These are phyloP conservation scores for Catamblyrhynchus diadema DNA, from an alignment of 2,797 vertebrate genomes.

Conservation along the genomic window DNA sequence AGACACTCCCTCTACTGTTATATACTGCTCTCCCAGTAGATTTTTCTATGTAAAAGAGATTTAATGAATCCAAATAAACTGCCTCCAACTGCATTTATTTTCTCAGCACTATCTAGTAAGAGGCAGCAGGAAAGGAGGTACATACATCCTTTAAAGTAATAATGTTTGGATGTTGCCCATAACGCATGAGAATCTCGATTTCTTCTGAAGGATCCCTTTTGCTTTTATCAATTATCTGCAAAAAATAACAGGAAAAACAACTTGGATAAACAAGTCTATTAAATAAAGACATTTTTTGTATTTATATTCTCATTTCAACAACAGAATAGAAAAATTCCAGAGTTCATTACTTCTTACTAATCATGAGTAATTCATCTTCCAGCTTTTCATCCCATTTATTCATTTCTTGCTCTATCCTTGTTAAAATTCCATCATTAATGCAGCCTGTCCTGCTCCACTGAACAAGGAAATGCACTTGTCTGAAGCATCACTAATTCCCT, in stretches of 20 bases:
- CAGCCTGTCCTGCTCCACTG: not conserved
- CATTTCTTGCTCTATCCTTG: not conserved
- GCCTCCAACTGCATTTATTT: not conserved
- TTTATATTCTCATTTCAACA: not conserved
- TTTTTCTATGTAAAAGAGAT: not conserved
- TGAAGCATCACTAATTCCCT: not conserved
- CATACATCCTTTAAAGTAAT: conserved; percentile 96
- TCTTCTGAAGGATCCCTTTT: conserved; percentile 97
- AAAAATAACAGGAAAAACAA: not conserved
- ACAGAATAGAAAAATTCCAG: not conserved
- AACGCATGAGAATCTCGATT: conserved; percentile 96
- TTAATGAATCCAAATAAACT: not conserved
- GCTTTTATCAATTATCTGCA: conserved; percentile 96
- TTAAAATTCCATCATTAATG: not conserved
- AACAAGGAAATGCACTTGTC: not conserved
- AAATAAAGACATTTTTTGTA: not conserved
- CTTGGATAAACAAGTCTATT: not conserved
- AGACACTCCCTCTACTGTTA: not conserved
- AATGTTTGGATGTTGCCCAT: conserved; percentile 96
- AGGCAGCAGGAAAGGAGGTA: not conserved
- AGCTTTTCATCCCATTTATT: not conserved
- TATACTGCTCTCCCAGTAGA: not conserved
- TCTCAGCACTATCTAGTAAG: not conserved
- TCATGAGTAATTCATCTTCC: not conserved
- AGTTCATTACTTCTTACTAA: not conserved